Base-by-base conservation (phyloP, 1,140 invertebrate species). In the Dendrolimus punctatus region DNA sequence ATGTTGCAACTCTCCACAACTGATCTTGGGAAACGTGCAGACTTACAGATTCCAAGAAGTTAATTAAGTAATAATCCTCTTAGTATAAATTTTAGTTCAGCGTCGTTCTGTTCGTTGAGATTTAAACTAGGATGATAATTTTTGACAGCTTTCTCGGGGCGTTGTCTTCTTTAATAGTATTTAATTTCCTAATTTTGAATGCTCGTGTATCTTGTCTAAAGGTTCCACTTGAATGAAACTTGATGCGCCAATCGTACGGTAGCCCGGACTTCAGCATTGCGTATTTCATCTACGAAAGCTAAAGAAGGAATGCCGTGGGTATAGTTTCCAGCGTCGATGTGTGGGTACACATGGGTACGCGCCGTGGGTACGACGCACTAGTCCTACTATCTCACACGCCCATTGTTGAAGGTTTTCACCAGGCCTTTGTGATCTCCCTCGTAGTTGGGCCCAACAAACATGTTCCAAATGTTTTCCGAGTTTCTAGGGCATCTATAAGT, bases 261-360 rank as follows among this genome's bases (percentile, higher is more conserved):
- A 40, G 52, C 44, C 8, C 52, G 39, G 39, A 53, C 45, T 38
- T 53, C 52, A 8, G 39, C 8, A 41, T 53, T 44, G 8, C 46
- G 37, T 40, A 47, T 53, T n/a, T 44, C 52, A 39, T 53, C 52
- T 9, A 53, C 44, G 36, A 53, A 47, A 40, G 45, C 44, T 40
- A n/a, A n/a, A 46, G 52, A 6, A 51, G 10, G 5, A 51, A 6
- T 8, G 38, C 9, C 40, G 38, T 37, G 41, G 6, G 38, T 41
- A 4, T 8, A 37, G 36, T 36, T 51, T 39, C 41, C 8, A n/a
- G 49, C 43, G 49, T 51, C 23, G 49, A 43, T 6, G 49, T 23
- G 40, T 51, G 36, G 23, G 49, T 40, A 8, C 41, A n/a, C n/a
- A n/a, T n/a, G n/a, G n/a, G n/a, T n/a, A n/a, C n/a, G n/a, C n/a